Evolutionary conservation across 2,888 invertebrate genomes (phyloP).

Genomic region (Drosophila subquinaria): DNA sequence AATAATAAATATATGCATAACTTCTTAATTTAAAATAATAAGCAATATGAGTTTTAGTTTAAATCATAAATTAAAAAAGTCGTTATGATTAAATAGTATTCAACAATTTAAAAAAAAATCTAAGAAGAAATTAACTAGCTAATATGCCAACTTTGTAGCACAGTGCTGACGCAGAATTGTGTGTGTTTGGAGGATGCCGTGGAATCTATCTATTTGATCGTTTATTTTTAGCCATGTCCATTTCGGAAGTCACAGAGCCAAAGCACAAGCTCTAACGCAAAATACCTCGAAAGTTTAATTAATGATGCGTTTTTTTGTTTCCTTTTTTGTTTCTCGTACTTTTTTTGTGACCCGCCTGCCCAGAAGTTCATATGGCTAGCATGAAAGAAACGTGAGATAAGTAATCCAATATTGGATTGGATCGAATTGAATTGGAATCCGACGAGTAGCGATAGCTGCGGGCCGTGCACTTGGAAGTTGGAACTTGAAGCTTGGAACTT

Average conservation of each 20-base stretch:
- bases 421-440: conserved; percentile 14
- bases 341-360: conserved; percentile 19
- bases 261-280: conserved; percentile 32
- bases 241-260: conserved; percentile 68
- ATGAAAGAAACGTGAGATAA: conserved; percentile 40
- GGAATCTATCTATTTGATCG: conserved; percentile 55
- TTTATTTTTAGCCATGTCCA: conserved; percentile 74
- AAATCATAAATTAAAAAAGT: no score
- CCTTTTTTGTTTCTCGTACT: not conserved
- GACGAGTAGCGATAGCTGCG: conserved; percentile 30
- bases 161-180: conserved; percentile 33
- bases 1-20: no score
- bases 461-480: conserved; percentile 28
- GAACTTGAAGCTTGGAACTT: conserved; percentile 9
- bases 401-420: conserved; percentile 28
- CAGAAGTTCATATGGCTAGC: conserved; percentile 40
- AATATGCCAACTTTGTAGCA: conserved; percentile 1
- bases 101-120: no score
- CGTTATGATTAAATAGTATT: no score
- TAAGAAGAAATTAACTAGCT: not conserved
- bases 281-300: conserved; percentile 63
- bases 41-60: no score
- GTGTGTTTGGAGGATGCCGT: conserved; percentile 55
- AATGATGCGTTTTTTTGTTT: conserved; percentile 65
- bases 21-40: no score